These are phyloP conservation scores for Achatina immaculata DNA, from an alignment of 1,140 invertebrate genomes.

Conservation along the genomic window DNA sequence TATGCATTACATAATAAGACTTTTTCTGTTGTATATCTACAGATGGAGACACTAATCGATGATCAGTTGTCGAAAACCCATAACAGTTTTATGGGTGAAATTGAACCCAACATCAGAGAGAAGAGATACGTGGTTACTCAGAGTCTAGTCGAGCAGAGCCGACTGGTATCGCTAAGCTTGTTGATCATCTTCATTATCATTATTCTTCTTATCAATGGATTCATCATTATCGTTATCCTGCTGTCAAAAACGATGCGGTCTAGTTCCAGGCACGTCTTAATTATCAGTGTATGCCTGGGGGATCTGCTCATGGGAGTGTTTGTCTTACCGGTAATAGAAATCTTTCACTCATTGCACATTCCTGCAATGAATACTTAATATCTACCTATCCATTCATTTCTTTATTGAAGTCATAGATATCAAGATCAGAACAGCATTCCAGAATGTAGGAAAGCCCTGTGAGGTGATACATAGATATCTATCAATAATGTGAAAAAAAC, in stretches of 20 bases:
- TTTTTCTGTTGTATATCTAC: no score
- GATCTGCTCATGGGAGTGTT: constrained; percentile 41
- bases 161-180: constrained; percentile 32
- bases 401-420: no score
- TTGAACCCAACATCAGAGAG: not conserved
- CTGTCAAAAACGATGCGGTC: constrained; percentile 38
- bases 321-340: constrained; percentile 41
- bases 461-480: no score
- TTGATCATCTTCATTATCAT: constrained; percentile 43
- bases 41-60: not conserved
- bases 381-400: no score
- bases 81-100: not conserved
- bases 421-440: no score
- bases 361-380: no score
- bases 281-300: constrained; percentile 39
- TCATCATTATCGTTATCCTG: constrained; percentile 41
- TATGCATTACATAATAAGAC: no score
- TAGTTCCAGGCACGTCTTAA: constrained; percentile 43
- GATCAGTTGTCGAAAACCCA: not conserved
- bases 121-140: constrained; percentile 37
- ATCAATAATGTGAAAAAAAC: no score
- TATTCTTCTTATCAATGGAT: constrained; percentile 39
- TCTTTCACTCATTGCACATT: no score
- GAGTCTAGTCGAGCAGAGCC: constrained; percentile 37
- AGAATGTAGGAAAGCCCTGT: no score